phyloP scores from a whole-genome alignment of 2,888 invertebrate species.

The Zeuzera pyrina region DNA sequence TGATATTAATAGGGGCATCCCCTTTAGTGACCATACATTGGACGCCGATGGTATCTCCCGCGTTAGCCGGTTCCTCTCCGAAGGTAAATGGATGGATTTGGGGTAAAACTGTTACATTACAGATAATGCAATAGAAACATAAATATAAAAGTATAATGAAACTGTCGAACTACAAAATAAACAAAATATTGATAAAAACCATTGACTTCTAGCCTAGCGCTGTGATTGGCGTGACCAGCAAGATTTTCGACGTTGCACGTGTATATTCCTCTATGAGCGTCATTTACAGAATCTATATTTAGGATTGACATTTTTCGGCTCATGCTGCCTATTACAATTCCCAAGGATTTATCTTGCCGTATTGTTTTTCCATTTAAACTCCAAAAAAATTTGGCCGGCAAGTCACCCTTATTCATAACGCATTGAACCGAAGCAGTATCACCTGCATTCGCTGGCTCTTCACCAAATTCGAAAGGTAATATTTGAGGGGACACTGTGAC shows the following conservation, averaged over 20 bases:
- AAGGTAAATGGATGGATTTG: constrained; percentile 85
- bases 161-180: constrained; percentile 13
- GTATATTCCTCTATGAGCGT: constrained; percentile 81
- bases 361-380: constrained; percentile 71
- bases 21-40: constrained; percentile 85
- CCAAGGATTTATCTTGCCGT: constrained; percentile 65
- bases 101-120: constrained; percentile 74
- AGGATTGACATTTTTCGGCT: constrained; percentile 77
- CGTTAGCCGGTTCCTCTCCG: constrained; percentile 83
- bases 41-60: constrained; percentile 82
- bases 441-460: constrained; percentile 81
- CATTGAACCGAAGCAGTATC: constrained; percentile 83
- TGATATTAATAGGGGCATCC: constrained; percentile 83
- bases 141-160: constrained; percentile 16
- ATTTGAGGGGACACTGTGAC: constrained; percentile 81
- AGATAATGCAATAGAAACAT: no score
- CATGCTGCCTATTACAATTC: constrained; percentile 75
- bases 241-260: constrained; percentile 81
- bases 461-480: constrained; percentile 77
- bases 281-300: constrained; percentile 79
- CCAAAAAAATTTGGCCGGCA: constrained; percentile 85
- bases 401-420: constrained; percentile 83
- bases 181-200: constrained; percentile 59
- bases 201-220: constrained; percentile 80
- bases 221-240: constrained; percentile 79